Evolutionary conservation across 2,797 vertebrate species (phyloP).

Genomic region (Ibycter americanus): DNA sequence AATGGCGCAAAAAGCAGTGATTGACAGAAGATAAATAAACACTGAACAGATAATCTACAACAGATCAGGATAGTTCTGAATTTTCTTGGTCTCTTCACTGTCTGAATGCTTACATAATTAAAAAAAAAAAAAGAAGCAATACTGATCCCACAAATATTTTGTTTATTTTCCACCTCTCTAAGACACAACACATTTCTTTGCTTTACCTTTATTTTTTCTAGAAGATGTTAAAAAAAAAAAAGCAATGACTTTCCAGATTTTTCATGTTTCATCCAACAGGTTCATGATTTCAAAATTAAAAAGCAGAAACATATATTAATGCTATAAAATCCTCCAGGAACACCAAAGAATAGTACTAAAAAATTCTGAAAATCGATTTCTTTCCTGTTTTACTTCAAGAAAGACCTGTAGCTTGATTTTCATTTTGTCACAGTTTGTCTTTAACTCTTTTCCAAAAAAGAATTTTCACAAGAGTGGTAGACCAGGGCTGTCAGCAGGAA

Average conservation of each 20-base stretch:
- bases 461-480: neutral
- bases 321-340: neutral
- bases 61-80: neutral
- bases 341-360: neutral
- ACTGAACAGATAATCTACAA: neutral
- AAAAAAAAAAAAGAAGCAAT: accelerated
- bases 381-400: neutral
- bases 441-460: neutral
- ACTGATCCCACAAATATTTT: neutral
- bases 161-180: neutral
- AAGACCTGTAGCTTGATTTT: neutral
- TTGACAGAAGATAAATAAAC: neutral
- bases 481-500: neutral
- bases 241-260: neutral
- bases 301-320: neutral
- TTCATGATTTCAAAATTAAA: neutral
- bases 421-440: neutral
- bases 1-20: neutral
- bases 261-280: neutral
- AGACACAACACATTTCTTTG: accelerated
- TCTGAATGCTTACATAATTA: neutral
- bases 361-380: neutral
- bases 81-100: neutral
- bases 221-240: neutral
- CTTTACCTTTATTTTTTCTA: neutral